A percentile compares a stretch with the other conserved stretches of the same genome.
Evolutionary conservation across 2,797 vertebrate genomes (phyloP).

Genomic region (Tenualosa thibaudeaui): DNA sequence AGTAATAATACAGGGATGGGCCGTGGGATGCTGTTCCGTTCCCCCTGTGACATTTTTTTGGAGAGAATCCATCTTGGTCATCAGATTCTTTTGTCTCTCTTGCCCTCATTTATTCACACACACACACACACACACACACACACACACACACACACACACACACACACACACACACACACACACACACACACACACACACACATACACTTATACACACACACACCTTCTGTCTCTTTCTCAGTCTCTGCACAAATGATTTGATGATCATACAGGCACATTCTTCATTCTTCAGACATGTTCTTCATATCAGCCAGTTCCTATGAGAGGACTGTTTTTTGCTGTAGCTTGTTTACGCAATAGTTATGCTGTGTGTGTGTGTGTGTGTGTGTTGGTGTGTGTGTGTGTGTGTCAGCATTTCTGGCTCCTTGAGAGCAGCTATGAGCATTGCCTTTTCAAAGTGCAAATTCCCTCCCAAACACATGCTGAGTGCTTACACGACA

Average conservation of each 20-base stretch:
- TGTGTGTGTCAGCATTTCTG: constrained; percentile 19
- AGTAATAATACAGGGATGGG: neutral
- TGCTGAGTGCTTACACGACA: constrained; percentile 18
- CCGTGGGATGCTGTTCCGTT: neutral
- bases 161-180: neutral
- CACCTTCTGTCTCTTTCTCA: neutral
- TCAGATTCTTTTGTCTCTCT: neutral
- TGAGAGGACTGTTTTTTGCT: neutral
- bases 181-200: constrained; percentile 14
- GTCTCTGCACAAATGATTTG: neutral
- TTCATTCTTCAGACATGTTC: neutral
- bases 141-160: constrained; percentile 9
- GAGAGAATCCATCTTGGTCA: neutral
- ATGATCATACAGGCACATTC: neutral
- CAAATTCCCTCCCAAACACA: neutral
- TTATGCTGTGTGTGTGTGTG: constrained; percentile 10
- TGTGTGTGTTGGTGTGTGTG: constrained; percentile 30
- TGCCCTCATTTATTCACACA: constrained; percentile 21
- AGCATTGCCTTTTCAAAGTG: constrained; percentile 27
- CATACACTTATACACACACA: neutral
- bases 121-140: constrained; percentile 28
- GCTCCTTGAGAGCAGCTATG: constrained; percentile 32
- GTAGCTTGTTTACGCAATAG: neutral
- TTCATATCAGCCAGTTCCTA: neutral
- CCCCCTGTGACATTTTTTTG: too few relatives aligned